Percentiles rank a stretch among this genome's conserved stretches.
Conservation (phyloP, 2,113 vertebrate species). For the Lagopus leucura region DNA sequence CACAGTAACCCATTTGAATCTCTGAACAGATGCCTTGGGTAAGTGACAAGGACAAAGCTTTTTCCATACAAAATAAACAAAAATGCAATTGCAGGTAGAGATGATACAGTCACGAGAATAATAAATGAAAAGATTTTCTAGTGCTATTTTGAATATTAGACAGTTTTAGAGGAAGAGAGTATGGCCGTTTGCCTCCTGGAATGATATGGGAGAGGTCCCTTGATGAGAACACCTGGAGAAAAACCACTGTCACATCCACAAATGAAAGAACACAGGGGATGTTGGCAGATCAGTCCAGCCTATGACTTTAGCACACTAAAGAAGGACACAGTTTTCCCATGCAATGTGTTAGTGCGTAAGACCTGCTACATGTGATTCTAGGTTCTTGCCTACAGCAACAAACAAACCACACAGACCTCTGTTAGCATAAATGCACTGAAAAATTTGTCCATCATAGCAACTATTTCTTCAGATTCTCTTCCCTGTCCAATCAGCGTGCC, state of each 20-base stretch:
- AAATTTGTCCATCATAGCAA: not conserved
- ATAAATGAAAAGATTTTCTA: not conserved
- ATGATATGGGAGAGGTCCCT: not conserved
- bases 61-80: not conserved
- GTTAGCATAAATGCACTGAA: not conserved
- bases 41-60: not conserved
- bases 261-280: not conserved
- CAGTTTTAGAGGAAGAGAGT: not conserved
- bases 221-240: not conserved
- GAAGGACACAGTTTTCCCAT: not conserved
- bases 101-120: not conserved
- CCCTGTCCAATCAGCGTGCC: rapidly evolving
- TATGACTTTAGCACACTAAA: not conserved
- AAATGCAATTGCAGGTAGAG: not conserved
- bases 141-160: not conserved
- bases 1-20: not conserved
- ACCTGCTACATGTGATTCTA: not conserved
- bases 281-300: not conserved
- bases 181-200: not conserved
- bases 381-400: not conserved
- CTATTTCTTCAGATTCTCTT: not conserved
- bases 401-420: not conserved
- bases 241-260: not conserved
- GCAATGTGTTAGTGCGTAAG: not conserved
- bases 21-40: not conserved